phyloP scores from a whole-genome alignment of 1,140 invertebrate genomes.

The Hydropsyche tenuis region DNA sequence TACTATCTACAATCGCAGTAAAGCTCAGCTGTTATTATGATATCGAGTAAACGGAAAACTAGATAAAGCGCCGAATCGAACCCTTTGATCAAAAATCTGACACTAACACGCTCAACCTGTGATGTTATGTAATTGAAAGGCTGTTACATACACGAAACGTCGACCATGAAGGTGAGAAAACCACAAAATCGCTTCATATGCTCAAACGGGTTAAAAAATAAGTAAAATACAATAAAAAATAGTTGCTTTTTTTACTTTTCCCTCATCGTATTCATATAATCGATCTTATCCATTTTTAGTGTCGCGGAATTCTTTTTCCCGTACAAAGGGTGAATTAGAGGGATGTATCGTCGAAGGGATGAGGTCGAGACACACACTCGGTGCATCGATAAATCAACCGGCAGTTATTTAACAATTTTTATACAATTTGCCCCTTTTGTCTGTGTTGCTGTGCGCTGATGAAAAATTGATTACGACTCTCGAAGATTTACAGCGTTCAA shows the following conservation, averaged over 20 bases:
- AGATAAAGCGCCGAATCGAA: conserved; percentile 24
- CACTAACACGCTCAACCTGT: conserved; percentile 7
- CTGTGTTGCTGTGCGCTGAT: conserved; percentile 35
- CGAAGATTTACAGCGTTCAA: conserved; percentile 19
- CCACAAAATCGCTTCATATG: neutral
- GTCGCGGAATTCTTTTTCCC: neutral
- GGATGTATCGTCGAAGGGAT: conserved; percentile 9
- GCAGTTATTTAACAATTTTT: conserved; percentile 50
- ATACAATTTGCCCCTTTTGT: conserved; percentile 48
- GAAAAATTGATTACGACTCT: conserved; percentile 39
- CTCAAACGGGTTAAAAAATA: too few species aligned
- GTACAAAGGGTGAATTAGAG: neutral
- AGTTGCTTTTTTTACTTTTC: too few species aligned
- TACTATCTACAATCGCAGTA: too few species aligned
- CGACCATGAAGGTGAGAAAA: neutral
- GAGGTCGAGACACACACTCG: conserved; percentile 38
- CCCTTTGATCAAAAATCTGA: conserved; percentile 36
- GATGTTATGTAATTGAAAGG: conserved; percentile 21
- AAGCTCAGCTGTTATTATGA: too few species aligned
- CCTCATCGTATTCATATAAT: too few species aligned
- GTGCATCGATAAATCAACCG: conserved; percentile 47
- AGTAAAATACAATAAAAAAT: too few species aligned
- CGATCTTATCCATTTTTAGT: neutral
- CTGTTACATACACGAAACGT: neutral
- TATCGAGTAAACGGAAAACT: conserved; percentile 17